These are phyloP conservation scores for Tetranychus piercei DNA, from an alignment of 2,888 invertebrate genomes.

Conservation along the genomic window DNA sequence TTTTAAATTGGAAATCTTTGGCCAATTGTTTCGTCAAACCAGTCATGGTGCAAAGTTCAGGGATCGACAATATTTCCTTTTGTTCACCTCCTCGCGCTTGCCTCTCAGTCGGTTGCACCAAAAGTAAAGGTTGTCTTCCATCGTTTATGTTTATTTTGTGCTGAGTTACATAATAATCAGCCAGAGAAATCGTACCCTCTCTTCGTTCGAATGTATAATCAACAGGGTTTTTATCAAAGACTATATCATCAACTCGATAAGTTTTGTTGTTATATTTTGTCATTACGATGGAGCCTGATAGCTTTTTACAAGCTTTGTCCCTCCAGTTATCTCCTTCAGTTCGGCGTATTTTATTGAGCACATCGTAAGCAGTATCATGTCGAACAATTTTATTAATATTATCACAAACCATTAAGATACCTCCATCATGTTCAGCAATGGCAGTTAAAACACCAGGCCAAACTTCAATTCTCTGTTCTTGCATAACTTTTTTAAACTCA, in stretches of 20 bases:
- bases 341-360: neutral
- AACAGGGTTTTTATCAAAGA: constrained; percentile 33
- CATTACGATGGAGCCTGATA: neutral
- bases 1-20: constrained; percentile 20
- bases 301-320: constrained; percentile 30
- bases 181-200: constrained; percentile 28
- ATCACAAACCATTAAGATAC: constrained; percentile 46
- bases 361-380: constrained; percentile 41
- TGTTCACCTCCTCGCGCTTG: constrained; percentile 41
- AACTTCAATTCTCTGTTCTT: constrained; percentile 29
- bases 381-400: constrained; percentile 63
- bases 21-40: constrained; percentile 21
- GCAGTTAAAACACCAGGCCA: constrained; percentile 45
- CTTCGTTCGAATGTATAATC: constrained; percentile 34
- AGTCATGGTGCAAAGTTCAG: constrained; percentile 24
- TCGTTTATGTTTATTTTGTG: constrained; percentile 49
- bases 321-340: neutral
- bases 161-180: constrained; percentile 35
- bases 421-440: constrained; percentile 58
- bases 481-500: constrained; percentile 18
- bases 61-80: constrained; percentile 20
- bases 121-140: constrained; percentile 53
- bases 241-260: constrained; percentile 36
- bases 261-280: constrained; percentile 29
- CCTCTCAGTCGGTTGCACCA: constrained; percentile 43